Percentiles rank a stretch among this genome's conserved stretches.
phyloP scores from a whole-genome alignment of 2,113 vertebrate genomes.

The Ptilorrhoa leucosticta region DNA sequence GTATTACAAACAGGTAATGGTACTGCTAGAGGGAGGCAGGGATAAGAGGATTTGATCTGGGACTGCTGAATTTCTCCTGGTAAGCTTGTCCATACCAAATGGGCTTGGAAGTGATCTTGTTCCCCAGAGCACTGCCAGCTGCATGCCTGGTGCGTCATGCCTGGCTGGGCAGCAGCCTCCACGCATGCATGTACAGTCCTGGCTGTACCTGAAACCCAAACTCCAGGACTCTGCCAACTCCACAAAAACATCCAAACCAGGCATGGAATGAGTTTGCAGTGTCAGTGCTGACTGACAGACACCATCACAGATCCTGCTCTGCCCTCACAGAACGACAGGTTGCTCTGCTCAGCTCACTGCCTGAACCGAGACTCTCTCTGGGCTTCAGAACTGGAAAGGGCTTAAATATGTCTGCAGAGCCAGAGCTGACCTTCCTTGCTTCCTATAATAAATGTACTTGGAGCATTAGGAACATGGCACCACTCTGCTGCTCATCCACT shows the following conservation, averaged over 20 bases:
- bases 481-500: fast-evolving
- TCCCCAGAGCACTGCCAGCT: neutral
- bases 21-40: neutral
- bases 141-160: neutral
- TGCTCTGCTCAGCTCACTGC: neutral
- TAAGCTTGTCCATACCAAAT: neutral
- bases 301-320: neutral
- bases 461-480: neutral
- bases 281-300: fast-evolving
- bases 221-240: neutral
- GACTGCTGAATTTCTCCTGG: neutral
- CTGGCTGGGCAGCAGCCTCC: neutral
- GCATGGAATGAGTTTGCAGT: neutral
- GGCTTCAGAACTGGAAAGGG: neutral
- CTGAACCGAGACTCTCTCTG: neutral
- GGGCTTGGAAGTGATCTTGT: neutral
- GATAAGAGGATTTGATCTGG: neutral
- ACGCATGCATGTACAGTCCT: neutral
- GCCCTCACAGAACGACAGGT: neutral
- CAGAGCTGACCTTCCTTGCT: neutral
- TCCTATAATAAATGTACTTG: neutral
- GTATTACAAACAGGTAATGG: neutral
- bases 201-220: neutral
- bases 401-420: neutral
- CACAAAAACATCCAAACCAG: neutral